These are phyloP conservation scores for Nomada fabriciana DNA, from an alignment of 2,888 invertebrate species.

Conservation along the genomic window DNA sequence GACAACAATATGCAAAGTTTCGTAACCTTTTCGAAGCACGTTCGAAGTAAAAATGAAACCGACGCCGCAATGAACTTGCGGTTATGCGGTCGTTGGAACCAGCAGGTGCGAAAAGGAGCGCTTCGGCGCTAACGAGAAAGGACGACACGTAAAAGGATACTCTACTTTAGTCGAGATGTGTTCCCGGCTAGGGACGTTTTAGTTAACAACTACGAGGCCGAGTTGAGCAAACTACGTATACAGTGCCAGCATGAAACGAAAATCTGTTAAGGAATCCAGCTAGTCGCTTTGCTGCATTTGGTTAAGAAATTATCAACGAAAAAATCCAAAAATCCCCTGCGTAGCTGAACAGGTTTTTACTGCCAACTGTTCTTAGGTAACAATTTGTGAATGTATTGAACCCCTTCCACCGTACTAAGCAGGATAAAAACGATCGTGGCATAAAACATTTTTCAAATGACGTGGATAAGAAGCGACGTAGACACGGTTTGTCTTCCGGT, in stretches of 20 bases:
- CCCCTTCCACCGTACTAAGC: too few species aligned
- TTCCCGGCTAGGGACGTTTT: neutral
- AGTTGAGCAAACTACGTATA: neutral
- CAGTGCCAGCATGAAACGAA: too few species aligned
- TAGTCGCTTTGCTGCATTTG: too few species aligned
- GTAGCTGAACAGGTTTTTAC: too few species aligned
- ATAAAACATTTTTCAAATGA: constrained; percentile 3
- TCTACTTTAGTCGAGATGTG: constrained; percentile 19
- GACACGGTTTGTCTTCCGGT: constrained; percentile 12
- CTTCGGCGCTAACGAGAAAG: constrained; percentile 29
- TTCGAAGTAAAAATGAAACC: neutral
- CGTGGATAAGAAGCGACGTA: neutral
- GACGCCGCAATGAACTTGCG: constrained; percentile 22
- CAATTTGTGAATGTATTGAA: too few species aligned
- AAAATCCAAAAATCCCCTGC: too few species aligned
- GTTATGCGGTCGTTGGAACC: neutral
- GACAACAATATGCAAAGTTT: neutral
- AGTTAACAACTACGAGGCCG: neutral
- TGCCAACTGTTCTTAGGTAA: too few species aligned
- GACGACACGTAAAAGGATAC: constrained; percentile 41
- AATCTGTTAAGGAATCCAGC: too few species aligned
- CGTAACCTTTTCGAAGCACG: neutral
- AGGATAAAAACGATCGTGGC: neutral
- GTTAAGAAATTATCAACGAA: too few species aligned
- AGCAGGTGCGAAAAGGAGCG: constrained; percentile 24